Evolutionary conservation across 2,113 vertebrate genomes (phyloP).

Genomic region (Vimba vimba): DNA sequence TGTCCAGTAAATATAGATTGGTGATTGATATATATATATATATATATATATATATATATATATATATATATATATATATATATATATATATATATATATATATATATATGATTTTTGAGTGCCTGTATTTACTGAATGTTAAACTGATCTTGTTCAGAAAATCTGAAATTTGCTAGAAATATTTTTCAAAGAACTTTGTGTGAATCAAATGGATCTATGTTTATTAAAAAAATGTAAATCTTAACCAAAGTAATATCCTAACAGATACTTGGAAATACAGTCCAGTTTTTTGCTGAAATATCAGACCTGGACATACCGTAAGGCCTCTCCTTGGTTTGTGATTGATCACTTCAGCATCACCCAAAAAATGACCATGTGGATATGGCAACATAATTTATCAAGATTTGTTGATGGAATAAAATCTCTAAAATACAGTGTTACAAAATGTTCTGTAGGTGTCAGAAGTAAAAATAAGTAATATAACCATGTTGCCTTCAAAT

Average conservation of each 20-base stretch:
- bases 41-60: not conserved
- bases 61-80: no score
- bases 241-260: slow-evolving; percentile 14
- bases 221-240: not conserved
- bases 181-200: not conserved
- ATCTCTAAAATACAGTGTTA: not conserved
- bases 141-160: not conserved
- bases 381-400: not conserved
- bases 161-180: not conserved
- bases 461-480: not conserved
- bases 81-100: no score
- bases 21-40: not conserved
- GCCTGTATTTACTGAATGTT: slow-evolving; percentile 26
- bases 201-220: not conserved
- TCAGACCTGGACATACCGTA: not conserved
- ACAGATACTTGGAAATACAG: not conserved
- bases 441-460: not conserved
- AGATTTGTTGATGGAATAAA: slow-evolving; percentile 4
- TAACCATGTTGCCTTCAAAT: not conserved
- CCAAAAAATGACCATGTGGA: not conserved
- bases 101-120: not conserved
- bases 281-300: not conserved
- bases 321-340: not conserved
- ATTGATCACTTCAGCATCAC: not conserved
- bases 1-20: not conserved